Conservation (phyloP, 2,113 vertebrate genomes). For the Indicator maculatus region DNA sequence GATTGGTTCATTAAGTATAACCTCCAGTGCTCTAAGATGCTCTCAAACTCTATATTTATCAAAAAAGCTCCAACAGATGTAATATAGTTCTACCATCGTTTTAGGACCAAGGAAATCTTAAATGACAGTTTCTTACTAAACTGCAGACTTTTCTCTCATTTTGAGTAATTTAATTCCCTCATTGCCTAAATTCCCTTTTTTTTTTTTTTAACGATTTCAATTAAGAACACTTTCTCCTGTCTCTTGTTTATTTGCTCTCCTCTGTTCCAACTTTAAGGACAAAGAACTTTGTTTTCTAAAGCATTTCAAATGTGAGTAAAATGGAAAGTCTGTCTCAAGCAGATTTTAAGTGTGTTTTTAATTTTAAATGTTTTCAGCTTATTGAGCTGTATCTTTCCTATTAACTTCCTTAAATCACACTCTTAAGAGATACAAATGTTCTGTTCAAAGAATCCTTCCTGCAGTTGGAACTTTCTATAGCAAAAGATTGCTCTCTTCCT, state of each 20-base stretch:
- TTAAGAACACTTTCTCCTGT: not conserved
- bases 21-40: not conserved
- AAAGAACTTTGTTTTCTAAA: not conserved
- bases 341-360: not conserved
- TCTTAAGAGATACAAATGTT: rapidly evolving
- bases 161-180: not conserved
- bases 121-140: not conserved
- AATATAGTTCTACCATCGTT: not conserved
- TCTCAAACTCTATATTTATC: not conserved
- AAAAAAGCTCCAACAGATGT: not conserved
- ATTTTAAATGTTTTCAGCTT: not conserved
- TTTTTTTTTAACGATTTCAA: not conserved
- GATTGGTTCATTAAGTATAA: not conserved
- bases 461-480: not conserved
- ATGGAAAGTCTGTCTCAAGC: not conserved
- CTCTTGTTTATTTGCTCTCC: not conserved
- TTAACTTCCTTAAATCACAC: not conserved
- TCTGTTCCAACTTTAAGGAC: not conserved
- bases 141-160: not conserved
- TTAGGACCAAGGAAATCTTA: not conserved
- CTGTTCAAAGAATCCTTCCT: not conserved
- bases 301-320: not conserved
- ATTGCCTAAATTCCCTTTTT: not conserved
- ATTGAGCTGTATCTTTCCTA: not conserved
- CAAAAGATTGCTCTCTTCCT: not conserved